phyloP scores from a whole-genome alignment of 2,888 invertebrate species.

The Spatulosminthurus flaviceps region DNA sequence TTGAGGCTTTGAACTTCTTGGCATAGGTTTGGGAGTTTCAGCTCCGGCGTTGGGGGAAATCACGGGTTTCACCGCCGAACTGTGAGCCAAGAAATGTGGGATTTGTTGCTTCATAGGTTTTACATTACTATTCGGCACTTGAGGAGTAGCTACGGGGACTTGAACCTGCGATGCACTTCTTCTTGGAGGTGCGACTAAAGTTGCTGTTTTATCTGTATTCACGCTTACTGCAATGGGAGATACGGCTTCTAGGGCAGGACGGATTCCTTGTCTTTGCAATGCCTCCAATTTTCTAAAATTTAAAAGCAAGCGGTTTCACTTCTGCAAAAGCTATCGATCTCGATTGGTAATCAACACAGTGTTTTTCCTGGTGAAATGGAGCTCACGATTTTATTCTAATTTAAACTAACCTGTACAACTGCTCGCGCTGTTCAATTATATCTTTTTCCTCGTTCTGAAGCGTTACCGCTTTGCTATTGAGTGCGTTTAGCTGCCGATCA shows the following conservation, averaged over 20 bases:
- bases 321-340: slow-evolving; percentile 21
- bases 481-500: slow-evolving; percentile 56
- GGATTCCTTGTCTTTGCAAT: slow-evolving; percentile 78
- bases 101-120: slow-evolving; percentile 81
- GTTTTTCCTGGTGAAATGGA: too few relatives aligned
- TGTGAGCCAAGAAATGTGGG: slow-evolving; percentile 84
- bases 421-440: slow-evolving; percentile 89
- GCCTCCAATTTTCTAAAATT: slow-evolving; percentile 78
- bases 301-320: too few relatives aligned
- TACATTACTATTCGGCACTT: slow-evolving; percentile 56
- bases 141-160: slow-evolving; percentile 34
- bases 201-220: slow-evolving; percentile 59
- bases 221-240: slow-evolving; percentile 67
- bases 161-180: slow-evolving; percentile 51
- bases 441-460: slow-evolving; percentile 82
- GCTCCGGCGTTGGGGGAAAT: slow-evolving; percentile 16
- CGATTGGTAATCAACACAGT: too few relatives aligned
- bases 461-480: slow-evolving; percentile 69
- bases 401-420: slow-evolving; percentile 77
- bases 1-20: slow-evolving; percentile 54
- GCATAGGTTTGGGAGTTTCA: slow-evolving; percentile 55
- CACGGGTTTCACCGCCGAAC: slow-evolving; percentile 45
- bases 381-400: too few relatives aligned
- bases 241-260: slow-evolving; percentile 59
- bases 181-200: slow-evolving; percentile 66